A percentile compares a stretch with the other conserved stretches of the same genome.
These are phyloP conservation scores for Sander vitreus DNA, from an alignment of 2,113 vertebrate species.

Conservation along the genomic window DNA sequence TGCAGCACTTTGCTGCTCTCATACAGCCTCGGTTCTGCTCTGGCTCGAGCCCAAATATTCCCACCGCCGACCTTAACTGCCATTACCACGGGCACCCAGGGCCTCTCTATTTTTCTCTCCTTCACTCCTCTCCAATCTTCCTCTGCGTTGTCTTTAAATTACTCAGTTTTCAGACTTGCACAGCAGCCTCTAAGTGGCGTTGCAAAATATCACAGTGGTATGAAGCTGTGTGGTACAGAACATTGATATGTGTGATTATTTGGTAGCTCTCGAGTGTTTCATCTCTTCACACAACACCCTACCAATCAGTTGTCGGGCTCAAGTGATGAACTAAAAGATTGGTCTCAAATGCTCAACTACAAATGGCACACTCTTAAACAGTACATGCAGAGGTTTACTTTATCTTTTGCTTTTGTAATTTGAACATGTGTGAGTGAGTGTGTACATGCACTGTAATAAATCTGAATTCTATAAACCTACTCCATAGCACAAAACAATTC, in stretches of 20 bases:
- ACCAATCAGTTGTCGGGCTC: conserved; percentile 1
- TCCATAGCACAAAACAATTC: not conserved
- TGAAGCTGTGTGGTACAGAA: not conserved
- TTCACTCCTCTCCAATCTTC: conserved; percentile 38
- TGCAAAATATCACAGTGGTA: not conserved
- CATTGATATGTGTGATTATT: conserved; percentile 31
- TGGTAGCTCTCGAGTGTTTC: not conserved
- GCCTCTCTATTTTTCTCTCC: conserved; percentile 43
- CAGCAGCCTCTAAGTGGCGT: conserved; percentile 23
- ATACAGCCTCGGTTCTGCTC: conserved; percentile 56
- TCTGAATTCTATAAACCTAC: not conserved
- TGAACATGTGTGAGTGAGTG: not conserved
- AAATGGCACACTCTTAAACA: not conserved
- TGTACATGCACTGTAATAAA: not conserved
- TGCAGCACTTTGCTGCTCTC: conserved; percentile 76
- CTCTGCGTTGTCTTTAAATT: conserved; percentile 45
- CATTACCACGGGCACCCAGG: conserved; percentile 55
- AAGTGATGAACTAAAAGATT: conserved; percentile 13
- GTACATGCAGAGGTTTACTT: not conserved
- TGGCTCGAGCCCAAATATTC: conserved; percentile 62
- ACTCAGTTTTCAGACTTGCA: conserved; percentile 44
- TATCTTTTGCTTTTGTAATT: not conserved
- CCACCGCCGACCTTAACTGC: conserved; percentile 66
- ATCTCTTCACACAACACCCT: conserved; percentile 6
- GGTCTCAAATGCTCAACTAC: not conserved